Evolutionary conservation across 2,797 vertebrate species (phyloP).

Genomic region (Pseudomugil tenellus): DNA sequence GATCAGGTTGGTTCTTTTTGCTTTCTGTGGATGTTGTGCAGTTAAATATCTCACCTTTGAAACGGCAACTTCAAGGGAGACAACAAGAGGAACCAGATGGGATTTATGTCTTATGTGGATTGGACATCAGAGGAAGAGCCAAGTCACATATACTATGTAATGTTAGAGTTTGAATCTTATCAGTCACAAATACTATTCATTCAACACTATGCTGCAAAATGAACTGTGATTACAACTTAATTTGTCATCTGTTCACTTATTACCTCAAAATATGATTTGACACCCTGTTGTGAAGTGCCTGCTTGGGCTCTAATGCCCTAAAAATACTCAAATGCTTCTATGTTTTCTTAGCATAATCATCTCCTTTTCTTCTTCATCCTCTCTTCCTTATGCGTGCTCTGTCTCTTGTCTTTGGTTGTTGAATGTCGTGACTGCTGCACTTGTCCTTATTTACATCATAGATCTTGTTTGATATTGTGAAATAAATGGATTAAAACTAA

Average conservation of each 20-base stretch:
- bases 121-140: not conserved
- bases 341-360: conserved; percentile 25
- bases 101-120: conserved; percentile 3
- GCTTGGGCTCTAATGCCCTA: conserved; percentile 55
- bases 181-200: not conserved
- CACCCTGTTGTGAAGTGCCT: conserved; percentile 73
- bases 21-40: not conserved
- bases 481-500: conserved; percentile 67
- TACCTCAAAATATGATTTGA: conserved; percentile 43
- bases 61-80: not conserved
- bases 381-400: conserved; percentile 17
- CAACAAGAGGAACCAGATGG: not conserved
- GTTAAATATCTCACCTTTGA: not conserved
- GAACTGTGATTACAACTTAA: conserved; percentile 26
- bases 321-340: conserved; percentile 21
- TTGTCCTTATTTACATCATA: conserved; percentile 72
- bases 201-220: conserved; percentile 45
- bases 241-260: conserved; percentile 28
- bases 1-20: accelerated
- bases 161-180: conserved; percentile 26
- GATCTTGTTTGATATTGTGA: conserved; percentile 76
- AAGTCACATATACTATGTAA: conserved; percentile 10
- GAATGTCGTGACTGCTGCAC: conserved; percentile 67
- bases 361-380: conserved; percentile 17
- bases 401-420: conserved; percentile 48